Evolutionary conservation across 92 coral and sea anemone genomes (phyloP), one percentile per base, ranked within the genome.

Genomic region (Nematostella vectensis): DNA sequence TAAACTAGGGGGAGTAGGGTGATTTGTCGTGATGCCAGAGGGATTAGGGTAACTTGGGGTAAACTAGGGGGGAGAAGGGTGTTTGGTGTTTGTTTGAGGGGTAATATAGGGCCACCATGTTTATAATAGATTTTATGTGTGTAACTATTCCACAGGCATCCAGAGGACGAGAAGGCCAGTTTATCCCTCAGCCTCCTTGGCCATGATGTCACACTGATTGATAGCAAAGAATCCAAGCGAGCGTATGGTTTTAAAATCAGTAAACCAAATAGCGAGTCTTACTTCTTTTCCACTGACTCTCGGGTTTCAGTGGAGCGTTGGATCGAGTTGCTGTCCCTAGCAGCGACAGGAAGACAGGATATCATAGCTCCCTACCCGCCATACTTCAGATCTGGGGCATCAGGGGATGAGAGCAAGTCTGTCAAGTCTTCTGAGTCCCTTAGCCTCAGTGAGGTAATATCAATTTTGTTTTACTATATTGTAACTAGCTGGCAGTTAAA

Each of bases 311-410:
- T 93, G 13, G 96, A 87, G 43, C 77, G 96, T 9, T 93, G 99
- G 99, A 82, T 93, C 29, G 99, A 93, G 27, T 77, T 93, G 63
- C 74, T 91, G 13, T 93, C 99, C 18, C 74, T 93, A 2, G 96
- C 93, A 0, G 82, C 96, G 4, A 93, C 99, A 20, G 95, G 93
- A 15, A 65, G 95, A 58, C 77, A 66, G 22, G 93, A 93, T 45
- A 77, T 77, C 23, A 73, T 85, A n/a, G 72, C 95, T 1, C 95
- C 95, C 19, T 85, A 80, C 59, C 88, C 82, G 3, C 88, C 95
- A 0, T 85, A 75, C 61, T 85, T 85, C 31, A 72, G 73, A 13
- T 69, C 83, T 18, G 83, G 66, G 3, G 77, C 56, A 12, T 72
- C 86, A 1, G 71, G 67, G 25, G 80, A 71, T 67, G 79, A 71